phyloP scores from a whole-genome alignment of 2,888 invertebrate species.

The Syritta pipiens region DNA sequence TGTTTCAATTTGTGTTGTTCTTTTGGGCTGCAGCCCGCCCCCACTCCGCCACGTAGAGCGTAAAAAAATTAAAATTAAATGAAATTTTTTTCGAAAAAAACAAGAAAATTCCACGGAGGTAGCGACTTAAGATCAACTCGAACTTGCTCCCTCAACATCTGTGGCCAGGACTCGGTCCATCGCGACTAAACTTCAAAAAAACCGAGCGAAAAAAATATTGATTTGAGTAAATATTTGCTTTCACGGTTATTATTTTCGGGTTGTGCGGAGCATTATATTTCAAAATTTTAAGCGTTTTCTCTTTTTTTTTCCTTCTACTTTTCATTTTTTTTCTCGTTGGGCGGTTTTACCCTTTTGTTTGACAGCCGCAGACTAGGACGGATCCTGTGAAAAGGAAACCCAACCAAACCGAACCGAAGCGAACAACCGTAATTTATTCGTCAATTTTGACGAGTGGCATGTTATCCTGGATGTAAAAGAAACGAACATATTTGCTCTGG shows the following conservation, averaged over 20 bases:
- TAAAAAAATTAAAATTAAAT: too few species aligned
- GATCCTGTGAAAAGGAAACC: not conserved
- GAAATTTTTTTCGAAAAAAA: too few species aligned
- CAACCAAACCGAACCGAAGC: conserved; percentile 1
- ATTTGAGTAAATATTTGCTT: conserved; percentile 63
- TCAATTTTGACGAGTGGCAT: conserved; percentile 64
- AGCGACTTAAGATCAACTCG: too few species aligned
- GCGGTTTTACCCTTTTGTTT: conserved; percentile 36
- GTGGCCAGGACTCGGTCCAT: too few species aligned
- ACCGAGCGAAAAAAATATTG: conserved; percentile 25
- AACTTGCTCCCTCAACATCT: too few species aligned
- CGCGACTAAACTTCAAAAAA: too few species aligned
- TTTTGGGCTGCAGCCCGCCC: conserved; percentile 4
- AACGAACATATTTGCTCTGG: conserved; percentile 57
- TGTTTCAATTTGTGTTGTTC: conserved; percentile 62
- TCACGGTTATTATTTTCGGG: conserved; percentile 58
- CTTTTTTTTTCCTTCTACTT: not conserved
- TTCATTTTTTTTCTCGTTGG: conserved; percentile 14
- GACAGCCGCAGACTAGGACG: not conserved
- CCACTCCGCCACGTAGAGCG: not conserved
- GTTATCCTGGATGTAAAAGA: conserved; percentile 63
- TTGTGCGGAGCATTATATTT: conserved; percentile 56
- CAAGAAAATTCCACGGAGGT: too few species aligned
- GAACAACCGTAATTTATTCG: conserved; percentile 47
- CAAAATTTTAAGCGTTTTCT: conserved; percentile 47